phyloP scores from a whole-genome alignment of 2,797 vertebrate species.

The Lacerta viridis region DNA sequence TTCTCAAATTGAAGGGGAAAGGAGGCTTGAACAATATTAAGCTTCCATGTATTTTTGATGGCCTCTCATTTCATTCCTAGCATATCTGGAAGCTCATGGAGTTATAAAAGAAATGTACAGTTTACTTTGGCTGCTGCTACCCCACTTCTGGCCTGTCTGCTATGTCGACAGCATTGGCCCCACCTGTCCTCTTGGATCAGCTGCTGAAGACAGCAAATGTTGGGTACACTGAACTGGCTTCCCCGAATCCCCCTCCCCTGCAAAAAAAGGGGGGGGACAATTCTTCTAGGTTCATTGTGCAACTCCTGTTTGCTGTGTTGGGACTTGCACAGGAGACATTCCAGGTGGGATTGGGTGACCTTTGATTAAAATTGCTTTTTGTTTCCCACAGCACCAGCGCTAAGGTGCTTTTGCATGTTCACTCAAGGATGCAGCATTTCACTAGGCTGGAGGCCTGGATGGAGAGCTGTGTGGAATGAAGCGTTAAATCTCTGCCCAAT shows the following conservation, averaged over 20 bases:
- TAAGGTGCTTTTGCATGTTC: not conserved
- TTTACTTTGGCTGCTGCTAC: not conserved
- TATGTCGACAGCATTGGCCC: too few species aligned
- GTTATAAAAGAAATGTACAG: accelerated
- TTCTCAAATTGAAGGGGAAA: not conserved
- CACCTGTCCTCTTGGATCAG: not conserved
- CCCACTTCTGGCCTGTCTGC: not conserved
- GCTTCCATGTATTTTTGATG: too few species aligned
- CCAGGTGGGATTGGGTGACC: not conserved
- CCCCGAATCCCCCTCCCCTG: too few species aligned
- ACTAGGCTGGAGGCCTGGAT: not conserved
- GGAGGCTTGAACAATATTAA: too few species aligned
- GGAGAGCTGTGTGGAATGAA: not conserved
- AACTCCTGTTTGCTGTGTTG: not conserved
- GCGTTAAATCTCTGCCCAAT: not conserved
- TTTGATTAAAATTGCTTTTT: not conserved
- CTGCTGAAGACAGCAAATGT: not conserved
- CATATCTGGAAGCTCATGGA: not conserved
- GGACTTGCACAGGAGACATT: accelerated
- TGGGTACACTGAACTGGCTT: too few species aligned
- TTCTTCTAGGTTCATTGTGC: not conserved
- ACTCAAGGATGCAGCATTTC: accelerated
- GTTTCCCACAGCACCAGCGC: not conserved
- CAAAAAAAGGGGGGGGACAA: too few species aligned
- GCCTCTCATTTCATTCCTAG: not conserved